Base-by-base conservation (phyloP, 2,888 invertebrate species). In the Yponomeuta plumbellus region DNA sequence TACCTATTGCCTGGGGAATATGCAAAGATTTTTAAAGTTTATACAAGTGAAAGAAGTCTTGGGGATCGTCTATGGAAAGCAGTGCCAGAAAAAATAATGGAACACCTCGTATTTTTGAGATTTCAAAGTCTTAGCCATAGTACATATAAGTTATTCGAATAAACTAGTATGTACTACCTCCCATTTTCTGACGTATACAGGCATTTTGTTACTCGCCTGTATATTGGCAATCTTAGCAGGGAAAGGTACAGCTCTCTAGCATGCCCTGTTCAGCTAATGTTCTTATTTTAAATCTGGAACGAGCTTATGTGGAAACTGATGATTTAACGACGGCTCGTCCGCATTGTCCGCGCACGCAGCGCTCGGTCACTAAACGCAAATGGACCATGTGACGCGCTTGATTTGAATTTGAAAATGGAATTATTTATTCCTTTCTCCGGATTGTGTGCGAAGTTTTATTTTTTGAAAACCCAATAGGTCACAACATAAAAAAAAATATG, bases 321-420 rank as follows among this genome's bases (percentile, higher is more conserved):
- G 83, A 85, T 83, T 90, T 88, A 85, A 90, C 87, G 88, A 88
- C 82, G 81, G 75, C 80, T 85, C 87, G 86, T 39, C 89, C 78
- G 83, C 75, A 88, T 88, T 89, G 88, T 88, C 87, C 87, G 80
- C 76, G 78, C 88, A 88, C 89, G 88, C 77, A 84, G 81, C 79
- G 76, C 76, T 78, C 76, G 75, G 78, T 77, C 77, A 78, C 76
- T 80, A 76, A 78, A 82, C 80, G 80, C 44, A 17, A 52, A 52
- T 52, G 44, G 44, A 17, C 44, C 44, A 52, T 52, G 44, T 17
- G 44, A 52, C 44, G 44, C 44, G 44, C 80, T 83, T 85, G 78
- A 89, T 88, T 88, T 88, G 85, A 88, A 88, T 88, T 84, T 82
- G 77, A 79, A 79, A 80, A 79, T 76, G 72, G 76, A 78, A 75